Conservation (phyloP, 2,888 invertebrate species). For the Dasypogon diadema region DNA sequence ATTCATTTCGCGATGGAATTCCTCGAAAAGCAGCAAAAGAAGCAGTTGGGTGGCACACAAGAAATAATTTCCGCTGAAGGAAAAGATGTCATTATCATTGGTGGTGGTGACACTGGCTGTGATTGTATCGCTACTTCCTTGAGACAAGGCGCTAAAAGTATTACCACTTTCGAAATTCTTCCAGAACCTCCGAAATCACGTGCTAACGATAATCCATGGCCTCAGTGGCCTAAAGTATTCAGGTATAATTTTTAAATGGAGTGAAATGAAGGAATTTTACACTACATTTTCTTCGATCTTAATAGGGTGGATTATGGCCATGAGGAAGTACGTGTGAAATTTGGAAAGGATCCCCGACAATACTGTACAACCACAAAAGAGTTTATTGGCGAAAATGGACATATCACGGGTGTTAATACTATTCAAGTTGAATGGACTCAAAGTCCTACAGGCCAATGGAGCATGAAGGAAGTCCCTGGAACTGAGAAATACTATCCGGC, state of each 20-base stretch:
- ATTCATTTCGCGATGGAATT: slow-evolving; percentile 99
- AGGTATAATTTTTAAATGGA: slow-evolving; percentile 69
- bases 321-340: slow-evolving; percentile 93
- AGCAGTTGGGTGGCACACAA: slow-evolving; percentile 80
- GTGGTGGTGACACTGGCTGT: slow-evolving; percentile 90
- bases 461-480: slow-evolving; percentile 88
- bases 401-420: slow-evolving; percentile 91
- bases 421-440: slow-evolving; percentile 95
- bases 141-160: slow-evolving; percentile 86
- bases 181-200: slow-evolving; percentile 88
- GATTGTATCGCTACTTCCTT: slow-evolving; percentile 99
- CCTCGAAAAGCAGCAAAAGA: slow-evolving; percentile 96
- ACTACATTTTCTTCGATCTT: slow-evolving; percentile 39
- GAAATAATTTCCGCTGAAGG: slow-evolving; percentile 84
- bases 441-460: slow-evolving; percentile 92
- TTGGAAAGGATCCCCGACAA: slow-evolving; percentile 91
- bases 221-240: slow-evolving; percentile 97
- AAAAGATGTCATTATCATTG: slow-evolving; percentile 94
- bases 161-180: slow-evolving; percentile 97
- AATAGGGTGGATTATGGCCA: slow-evolving; percentile 94
- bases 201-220: slow-evolving; percentile 96
- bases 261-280: neutral
- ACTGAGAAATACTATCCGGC: slow-evolving; percentile 84
- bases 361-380: slow-evolving; percentile 96
- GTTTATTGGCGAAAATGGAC: slow-evolving; percentile 90